Conservation (phyloP, 2,113 vertebrate species). For the Lophochroa leadbeateri region DNA sequence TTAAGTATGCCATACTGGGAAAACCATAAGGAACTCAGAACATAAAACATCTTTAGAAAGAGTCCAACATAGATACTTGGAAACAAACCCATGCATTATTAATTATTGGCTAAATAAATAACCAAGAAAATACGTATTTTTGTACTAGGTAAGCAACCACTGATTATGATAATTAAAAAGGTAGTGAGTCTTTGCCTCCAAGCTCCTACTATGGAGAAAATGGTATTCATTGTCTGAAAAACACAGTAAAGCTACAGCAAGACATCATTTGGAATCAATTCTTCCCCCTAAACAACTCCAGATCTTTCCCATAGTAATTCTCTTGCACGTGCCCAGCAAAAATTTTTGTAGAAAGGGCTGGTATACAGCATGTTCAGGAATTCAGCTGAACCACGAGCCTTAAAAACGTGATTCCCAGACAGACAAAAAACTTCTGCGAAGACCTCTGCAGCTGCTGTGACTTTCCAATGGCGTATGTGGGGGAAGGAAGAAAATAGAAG, state of each 20-base stretch:
- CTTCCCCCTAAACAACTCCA: constrained; percentile 51
- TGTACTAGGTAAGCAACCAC: not conserved
- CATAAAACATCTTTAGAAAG: not conserved
- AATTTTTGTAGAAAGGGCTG: not conserved
- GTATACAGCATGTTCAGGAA: not conserved
- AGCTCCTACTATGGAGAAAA: not conserved
- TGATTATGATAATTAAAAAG: not conserved
- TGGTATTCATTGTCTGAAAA: not conserved
- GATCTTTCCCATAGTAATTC: constrained; percentile 53
- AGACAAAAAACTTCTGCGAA: not conserved
- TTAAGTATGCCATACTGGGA: not conserved
- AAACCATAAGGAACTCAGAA: not conserved
- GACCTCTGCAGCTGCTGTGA: not conserved
- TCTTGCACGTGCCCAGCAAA: constrained; percentile 45
- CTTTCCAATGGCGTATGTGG: not conserved
- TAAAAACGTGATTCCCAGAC: not conserved
- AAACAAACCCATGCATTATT: not conserved
- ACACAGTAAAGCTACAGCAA: constrained; percentile 34
- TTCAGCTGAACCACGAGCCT: constrained; percentile 4
- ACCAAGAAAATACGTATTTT: not conserved
- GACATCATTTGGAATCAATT: constrained; percentile 64
- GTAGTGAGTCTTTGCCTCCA: not conserved
- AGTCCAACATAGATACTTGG: not conserved
- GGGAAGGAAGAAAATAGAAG: not conserved
- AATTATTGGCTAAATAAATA: not conserved